Evolutionary conservation across 1,140 invertebrate genomes (phyloP).

Genomic region (Lycorma delicatula): DNA sequence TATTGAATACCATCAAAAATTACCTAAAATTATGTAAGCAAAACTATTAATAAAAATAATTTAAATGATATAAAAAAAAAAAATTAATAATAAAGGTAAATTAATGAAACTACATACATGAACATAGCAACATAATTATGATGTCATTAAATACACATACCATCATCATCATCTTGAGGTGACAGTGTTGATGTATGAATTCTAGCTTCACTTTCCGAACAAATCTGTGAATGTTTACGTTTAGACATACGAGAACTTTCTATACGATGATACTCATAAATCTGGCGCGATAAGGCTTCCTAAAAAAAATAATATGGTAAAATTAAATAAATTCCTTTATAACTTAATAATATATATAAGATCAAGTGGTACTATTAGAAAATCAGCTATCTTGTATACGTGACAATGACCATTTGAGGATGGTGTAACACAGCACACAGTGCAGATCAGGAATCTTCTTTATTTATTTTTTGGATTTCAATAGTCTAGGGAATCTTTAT

Average conservation of each 20-base stretch:
- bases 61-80: neutral
- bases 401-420: no score
- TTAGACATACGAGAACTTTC: neutral
- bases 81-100: neutral
- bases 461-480: no score
- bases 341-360: neutral
- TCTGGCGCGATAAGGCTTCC: neutral
- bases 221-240: constrained; percentile 1
- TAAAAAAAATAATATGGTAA: no score
- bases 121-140: no score
- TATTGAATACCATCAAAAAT: neutral
- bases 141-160: no score
- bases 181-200: constrained; percentile 15
- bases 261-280: neutral
- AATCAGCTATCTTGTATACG: no score
- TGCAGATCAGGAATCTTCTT: no score
- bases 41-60: no score
- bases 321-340: neutral
- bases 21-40: no score
- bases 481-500: no score
- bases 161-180: constrained; percentile 11
- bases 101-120: neutral
- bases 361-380: no score
- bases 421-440: no score
- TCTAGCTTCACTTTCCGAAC: constrained; percentile 3